Conservation (phyloP, 2,888 invertebrate genomes). For the Pollenia amentaria region DNA sequence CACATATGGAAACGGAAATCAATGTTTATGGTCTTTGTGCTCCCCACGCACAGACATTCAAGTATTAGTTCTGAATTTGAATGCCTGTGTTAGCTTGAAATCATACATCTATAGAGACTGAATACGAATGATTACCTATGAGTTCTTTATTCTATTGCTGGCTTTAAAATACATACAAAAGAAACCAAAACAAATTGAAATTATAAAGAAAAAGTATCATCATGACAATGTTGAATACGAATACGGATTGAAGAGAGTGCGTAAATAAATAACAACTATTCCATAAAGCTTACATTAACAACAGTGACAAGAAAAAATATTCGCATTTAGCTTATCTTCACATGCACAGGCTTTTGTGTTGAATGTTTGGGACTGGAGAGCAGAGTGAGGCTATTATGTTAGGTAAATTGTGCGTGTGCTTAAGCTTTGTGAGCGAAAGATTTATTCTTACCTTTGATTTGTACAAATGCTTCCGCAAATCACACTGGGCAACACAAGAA, state of each 20-base stretch:
- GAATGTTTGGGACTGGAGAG: not conserved
- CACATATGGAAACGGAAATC: constrained; percentile 53
- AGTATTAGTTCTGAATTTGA: not conserved
- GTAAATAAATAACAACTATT: constrained; percentile 21
- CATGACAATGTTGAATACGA: constrained; percentile 26
- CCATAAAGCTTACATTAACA: constrained; percentile 40
- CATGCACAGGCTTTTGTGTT: constrained; percentile 4
- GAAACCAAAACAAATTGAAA: not conserved
- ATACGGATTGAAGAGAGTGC: constrained; percentile 10
- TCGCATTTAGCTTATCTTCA: constrained; percentile 24
- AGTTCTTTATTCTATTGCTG: not conserved
- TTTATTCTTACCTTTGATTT: constrained; percentile 37
- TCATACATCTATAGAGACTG: constrained; percentile 6
- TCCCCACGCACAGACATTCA: not conserved
- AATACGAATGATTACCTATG: not conserved
- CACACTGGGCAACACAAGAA: constrained; percentile 2
- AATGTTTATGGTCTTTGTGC: constrained; percentile 40
- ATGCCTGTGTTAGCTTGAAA: not conserved
- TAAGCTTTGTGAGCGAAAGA: constrained; percentile 23
- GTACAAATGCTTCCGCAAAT: constrained; percentile 23
- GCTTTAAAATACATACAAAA: not conserved
- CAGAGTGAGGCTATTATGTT: not conserved
- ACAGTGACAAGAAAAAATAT: not conserved
- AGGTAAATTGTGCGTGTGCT: not conserved
- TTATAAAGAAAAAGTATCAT: not conserved